phyloP scores from a whole-genome alignment of 2,113 vertebrate genomes.

The Percina caprodes region DNA sequence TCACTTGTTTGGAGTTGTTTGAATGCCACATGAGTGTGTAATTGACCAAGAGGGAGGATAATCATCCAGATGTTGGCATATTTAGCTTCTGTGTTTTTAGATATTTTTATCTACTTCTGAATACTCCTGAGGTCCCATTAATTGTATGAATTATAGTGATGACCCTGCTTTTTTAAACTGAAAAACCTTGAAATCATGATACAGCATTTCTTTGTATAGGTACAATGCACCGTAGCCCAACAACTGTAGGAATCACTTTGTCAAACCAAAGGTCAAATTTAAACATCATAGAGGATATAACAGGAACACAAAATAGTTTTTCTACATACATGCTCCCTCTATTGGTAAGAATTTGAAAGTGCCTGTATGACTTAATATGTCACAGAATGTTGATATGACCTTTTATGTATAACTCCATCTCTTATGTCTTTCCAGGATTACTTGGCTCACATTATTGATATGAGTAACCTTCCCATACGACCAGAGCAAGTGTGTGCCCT shows the following conservation, averaged over 20 bases:
- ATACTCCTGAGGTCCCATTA: constrained; percentile 10
- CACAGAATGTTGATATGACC: not conserved
- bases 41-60: constrained; percentile 29
- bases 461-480: constrained; percentile 86
- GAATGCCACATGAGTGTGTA: constrained; percentile 53
- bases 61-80: constrained; percentile 61
- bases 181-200: not conserved
- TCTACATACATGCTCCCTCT: constrained; percentile 49
- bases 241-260: not conserved
- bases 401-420: not conserved
- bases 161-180: constrained; percentile 7
- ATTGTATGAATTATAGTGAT: constrained; percentile 2
- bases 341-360: constrained; percentile 50
- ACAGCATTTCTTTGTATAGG: not conserved
- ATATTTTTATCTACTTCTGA: constrained; percentile 53
- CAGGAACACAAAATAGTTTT: not conserved
- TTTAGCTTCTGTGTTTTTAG: constrained; percentile 22
- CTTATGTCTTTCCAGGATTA: constrained; percentile 87
- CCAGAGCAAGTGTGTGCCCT: constrained; percentile 94
- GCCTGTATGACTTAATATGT: not conserved
- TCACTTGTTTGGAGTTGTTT: constrained; percentile 53
- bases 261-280: constrained; percentile 26
- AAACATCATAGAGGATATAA: constrained; percentile 6
- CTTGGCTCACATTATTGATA: constrained; percentile 94
- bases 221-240: not conserved